Evolutionary conservation across 2,113 vertebrate genomes (phyloP).

Genomic region (Corythaixoides concolor): DNA sequence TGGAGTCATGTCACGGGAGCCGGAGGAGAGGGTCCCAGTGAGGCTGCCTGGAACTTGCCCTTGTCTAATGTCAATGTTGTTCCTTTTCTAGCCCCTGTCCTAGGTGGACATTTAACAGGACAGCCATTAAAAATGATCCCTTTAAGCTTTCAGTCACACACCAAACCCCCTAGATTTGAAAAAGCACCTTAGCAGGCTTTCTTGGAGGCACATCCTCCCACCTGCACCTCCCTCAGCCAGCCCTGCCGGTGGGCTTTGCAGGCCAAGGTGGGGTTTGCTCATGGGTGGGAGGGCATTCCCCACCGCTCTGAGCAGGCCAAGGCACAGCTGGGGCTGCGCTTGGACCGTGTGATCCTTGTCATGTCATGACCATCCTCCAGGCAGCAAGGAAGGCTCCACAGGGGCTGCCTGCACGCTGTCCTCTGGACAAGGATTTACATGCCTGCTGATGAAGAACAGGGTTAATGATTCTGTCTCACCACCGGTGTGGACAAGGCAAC

Average conservation of each 20-base stretch:
- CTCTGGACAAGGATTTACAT: neutral
- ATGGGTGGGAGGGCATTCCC: neutral
- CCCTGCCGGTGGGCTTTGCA: neutral
- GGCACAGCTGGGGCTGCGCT: neutral
- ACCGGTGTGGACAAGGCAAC: fast-evolving
- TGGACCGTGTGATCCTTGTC: fast-evolving
- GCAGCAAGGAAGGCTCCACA: fast-evolving
- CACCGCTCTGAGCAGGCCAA: neutral
- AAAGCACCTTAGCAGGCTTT: neutral
- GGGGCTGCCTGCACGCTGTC: neutral
- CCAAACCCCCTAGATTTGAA: neutral
- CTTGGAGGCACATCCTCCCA: neutral
- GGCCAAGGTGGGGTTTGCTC: neutral
- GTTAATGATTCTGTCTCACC: neutral
- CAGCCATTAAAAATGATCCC: neutral
- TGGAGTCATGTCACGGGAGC: neutral
- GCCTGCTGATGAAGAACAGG: neutral
- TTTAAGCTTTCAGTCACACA: neutral
- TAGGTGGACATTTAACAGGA: neutral
- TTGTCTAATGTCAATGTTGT: neutral
- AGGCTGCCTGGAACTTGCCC: neutral
- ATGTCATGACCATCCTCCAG: neutral
- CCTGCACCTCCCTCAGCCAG: neutral
- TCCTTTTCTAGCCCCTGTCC: neutral
- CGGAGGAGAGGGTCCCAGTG: neutral